A percentile compares a stretch with the other conserved stretches of the same genome.
Conservation (phyloP, 2,888 invertebrate species). For the Ceramica pisi region DNA sequence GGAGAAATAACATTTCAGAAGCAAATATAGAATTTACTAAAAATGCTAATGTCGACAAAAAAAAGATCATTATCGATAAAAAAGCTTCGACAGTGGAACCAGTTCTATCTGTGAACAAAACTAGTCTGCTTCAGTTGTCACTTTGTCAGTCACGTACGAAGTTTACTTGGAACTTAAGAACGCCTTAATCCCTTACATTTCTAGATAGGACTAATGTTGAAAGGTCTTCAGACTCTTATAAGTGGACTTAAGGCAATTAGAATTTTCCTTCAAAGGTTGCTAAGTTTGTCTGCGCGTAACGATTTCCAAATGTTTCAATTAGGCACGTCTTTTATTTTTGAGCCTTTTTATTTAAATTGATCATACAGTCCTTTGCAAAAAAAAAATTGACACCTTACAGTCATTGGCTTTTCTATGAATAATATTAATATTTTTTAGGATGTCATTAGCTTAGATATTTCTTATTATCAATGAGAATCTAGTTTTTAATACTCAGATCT, state of each 20-base stretch:
- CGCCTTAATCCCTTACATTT: constrained; percentile 20
- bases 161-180: constrained; percentile 13
- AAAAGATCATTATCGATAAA: neutral
- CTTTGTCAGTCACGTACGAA: constrained; percentile 28
- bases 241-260: neutral
- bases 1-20: neutral
- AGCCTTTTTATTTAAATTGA: neutral
- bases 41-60: neutral
- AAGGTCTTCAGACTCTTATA: neutral
- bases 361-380: too few relatives aligned
- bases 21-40: neutral
- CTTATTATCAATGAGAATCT: too few relatives aligned
- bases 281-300: neutral
- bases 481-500: too few relatives aligned
- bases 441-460: too few relatives aligned
- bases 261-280: neutral
- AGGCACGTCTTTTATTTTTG: neutral
- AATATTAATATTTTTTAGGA: too few relatives aligned
- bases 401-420: too few relatives aligned
- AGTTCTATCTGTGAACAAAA: neutral
- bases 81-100: neutral
- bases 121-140: neutral
- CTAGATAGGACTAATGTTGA: constrained; percentile 7
- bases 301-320: neutral
- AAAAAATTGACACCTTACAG: too few relatives aligned